phyloP scores from a whole-genome alignment of 1,140 invertebrate species.

The Micrasema minimum region DNA sequence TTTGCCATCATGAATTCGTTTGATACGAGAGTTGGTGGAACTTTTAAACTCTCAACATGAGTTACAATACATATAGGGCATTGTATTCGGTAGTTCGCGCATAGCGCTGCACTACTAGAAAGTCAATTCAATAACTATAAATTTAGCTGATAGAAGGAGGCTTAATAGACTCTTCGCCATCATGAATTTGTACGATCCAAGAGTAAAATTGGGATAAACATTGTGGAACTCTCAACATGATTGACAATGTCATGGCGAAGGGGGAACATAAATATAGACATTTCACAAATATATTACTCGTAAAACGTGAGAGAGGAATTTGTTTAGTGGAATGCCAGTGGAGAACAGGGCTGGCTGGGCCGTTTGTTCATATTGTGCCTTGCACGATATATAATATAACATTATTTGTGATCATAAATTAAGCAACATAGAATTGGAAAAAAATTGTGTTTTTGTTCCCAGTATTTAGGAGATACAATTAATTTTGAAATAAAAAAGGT shows the following conservation, averaged over 20 bases:
- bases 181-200: slow-evolving; percentile 21
- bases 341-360: neutral
- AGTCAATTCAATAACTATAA: too few species aligned
- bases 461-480: too few species aligned
- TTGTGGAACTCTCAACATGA: slow-evolving; percentile 27
- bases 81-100: too few species aligned
- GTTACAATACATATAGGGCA: too few species aligned
- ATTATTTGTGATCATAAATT: too few species aligned
- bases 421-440: too few species aligned
- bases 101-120: too few species aligned
- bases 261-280: slow-evolving; percentile 47
- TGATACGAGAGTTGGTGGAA: too few species aligned
- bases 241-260: slow-evolving; percentile 23
- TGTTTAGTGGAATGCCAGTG: slow-evolving; percentile 34
- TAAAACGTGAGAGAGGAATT: slow-evolving; percentile 52
- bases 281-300: slow-evolving; percentile 52
- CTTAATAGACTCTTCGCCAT: neutral
- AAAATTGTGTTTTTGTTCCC: too few species aligned
- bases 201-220: slow-evolving; percentile 26
- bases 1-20: too few species aligned
- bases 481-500: too few species aligned
- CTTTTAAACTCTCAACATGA: too few species aligned
- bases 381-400: neutral
- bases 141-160: slow-evolving; percentile 13
- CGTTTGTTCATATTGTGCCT: neutral